phyloP scores from a whole-genome alignment of 2,888 invertebrate genomes.

The Nomada hirtipes region DNA sequence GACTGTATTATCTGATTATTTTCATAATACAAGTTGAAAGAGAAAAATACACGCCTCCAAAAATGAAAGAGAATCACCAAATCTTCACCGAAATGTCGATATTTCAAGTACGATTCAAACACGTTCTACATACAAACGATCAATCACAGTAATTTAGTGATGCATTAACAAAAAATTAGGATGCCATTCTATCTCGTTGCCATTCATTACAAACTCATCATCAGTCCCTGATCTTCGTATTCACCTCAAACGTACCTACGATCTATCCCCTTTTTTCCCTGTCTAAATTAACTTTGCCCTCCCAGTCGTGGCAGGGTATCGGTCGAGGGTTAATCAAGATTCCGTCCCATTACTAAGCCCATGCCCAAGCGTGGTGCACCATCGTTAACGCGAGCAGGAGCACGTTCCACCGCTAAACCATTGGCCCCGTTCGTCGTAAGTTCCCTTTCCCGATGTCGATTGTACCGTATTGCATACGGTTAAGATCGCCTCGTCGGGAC shows the following conservation, averaged over 20 bases:
- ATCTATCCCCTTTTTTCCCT: neutral
- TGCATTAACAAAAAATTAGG: too few relatives aligned
- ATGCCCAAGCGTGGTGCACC: neutral
- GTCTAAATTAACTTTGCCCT: neutral
- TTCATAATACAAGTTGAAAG: too few relatives aligned
- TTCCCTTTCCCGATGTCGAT: neutral
- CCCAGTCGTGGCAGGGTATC: neutral
- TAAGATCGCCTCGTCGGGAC: neutral
- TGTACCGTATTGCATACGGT: neutral
- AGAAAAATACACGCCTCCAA: too few relatives aligned
- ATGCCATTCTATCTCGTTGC: too few relatives aligned
- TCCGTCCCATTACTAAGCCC: conserved; percentile 6
- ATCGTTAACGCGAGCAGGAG: conserved; percentile 2
- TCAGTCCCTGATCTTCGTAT: neutral
- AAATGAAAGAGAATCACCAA: too few relatives aligned
- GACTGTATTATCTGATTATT: too few relatives aligned
- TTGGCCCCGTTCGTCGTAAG: conserved; percentile 7
- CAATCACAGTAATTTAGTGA: too few relatives aligned
- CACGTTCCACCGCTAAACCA: conserved; percentile 19
- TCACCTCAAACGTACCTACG: neutral
- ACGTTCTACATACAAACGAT: too few relatives aligned
- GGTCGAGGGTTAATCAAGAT: conserved; percentile 17
- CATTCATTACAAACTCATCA: too few relatives aligned
- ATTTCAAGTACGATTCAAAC: too few relatives aligned
- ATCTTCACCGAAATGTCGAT: too few relatives aligned